Base-by-base conservation (phyloP, 2,797 vertebrate genomes). In the Peromyscus melanophrys region DNA sequence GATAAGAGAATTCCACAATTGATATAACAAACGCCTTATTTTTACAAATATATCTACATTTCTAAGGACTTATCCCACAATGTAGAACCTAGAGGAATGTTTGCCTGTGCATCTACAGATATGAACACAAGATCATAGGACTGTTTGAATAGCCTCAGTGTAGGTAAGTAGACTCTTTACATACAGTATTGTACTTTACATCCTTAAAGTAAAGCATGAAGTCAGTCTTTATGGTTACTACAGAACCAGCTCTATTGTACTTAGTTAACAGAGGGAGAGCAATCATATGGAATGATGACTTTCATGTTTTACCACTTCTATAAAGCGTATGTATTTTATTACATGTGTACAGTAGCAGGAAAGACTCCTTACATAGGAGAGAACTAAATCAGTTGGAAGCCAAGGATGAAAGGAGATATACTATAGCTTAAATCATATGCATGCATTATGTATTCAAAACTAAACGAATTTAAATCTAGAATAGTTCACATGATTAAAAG, bases 401-500 rank as follows among this genome's bases (percentile, higher is more conserved):
- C 49, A 69, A 87, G 29, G n/a, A 16, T 19, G 40, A 11, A 85
- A 67, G 29, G 21, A 80, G 34, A 55, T 4, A 40, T 76, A 77
- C 43, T 77, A 0, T 69, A 52, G 16, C 75, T 95, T 84, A 86
- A 69, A 59, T n/a, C 27, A 46, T 25, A 23, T 80, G 6, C n/a
- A 81, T 87, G 17, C 13, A 80, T 46, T 75, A 80, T 12, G 40
- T 76, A 49, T 61, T 88, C 43, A 89, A 96, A 96, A 73, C 31
- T 55, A 86, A n/a, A 67, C 37, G 55, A 63, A 81, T 71, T 96
- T 90, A 96, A 96, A 55, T 73, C n/a, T 83, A 77, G 89, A 95
- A 46, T 25, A 76, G 27, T 25, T 76, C 4, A 40, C 13, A 16
- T 34, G 34, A 85, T n/a, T 89, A 71, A 84, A 84, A 83, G 16